These are phyloP conservation scores for Cnemophilus loriae DNA, from an alignment of 2,113 vertebrate genomes.

Conservation along the genomic window DNA sequence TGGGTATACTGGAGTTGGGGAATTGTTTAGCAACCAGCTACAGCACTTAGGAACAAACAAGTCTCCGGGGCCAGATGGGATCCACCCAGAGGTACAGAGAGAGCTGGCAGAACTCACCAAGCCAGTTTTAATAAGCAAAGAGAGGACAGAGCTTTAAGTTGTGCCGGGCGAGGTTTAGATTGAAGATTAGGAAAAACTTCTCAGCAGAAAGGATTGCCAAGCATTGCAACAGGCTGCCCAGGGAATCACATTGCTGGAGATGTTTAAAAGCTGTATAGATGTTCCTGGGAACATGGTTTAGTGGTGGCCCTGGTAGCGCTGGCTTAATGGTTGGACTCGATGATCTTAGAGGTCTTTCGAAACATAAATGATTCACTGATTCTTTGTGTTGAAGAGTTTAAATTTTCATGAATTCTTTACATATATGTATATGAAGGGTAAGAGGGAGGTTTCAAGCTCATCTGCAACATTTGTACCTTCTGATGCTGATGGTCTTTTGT, in stretches of 20 bases:
- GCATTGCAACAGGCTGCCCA: neutral
- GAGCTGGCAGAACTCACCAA: neutral
- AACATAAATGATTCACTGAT: neutral
- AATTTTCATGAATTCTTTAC: neutral
- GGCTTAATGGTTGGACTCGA: fast-evolving
- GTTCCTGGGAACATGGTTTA: neutral
- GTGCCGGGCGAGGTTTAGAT: neutral
- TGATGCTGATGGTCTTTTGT: neutral
- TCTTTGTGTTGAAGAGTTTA: neutral
- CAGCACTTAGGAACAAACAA: neutral
- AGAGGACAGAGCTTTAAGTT: neutral
- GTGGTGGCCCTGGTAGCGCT: neutral
- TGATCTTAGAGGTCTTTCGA: neutral
- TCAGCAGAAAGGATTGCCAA: neutral
- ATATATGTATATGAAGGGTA: fast-evolving
- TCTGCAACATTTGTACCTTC: neutral
- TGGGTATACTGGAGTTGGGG: neutral
- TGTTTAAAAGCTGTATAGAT: neutral
- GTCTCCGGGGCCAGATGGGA: neutral
- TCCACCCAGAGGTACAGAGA: neutral
- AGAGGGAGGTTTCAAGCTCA: neutral
- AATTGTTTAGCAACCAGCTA: neutral
- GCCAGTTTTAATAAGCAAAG: neutral
- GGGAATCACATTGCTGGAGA: neutral
- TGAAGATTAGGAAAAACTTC: neutral